Base-by-base conservation (phyloP, 53 echinoderm and acorn worm species). In the Luidia sarsii region DNA sequence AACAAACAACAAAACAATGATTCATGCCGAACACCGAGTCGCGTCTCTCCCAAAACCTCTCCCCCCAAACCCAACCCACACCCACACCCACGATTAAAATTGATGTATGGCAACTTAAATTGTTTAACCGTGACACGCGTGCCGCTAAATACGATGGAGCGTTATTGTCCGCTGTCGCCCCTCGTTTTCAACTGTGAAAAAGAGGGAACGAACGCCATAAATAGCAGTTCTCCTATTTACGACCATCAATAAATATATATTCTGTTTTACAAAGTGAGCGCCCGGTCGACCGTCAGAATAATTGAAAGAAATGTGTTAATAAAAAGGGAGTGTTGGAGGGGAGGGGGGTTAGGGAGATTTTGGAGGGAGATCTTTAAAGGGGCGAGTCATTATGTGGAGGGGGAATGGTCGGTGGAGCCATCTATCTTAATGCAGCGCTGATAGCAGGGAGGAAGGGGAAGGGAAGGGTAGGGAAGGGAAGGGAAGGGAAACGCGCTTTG, bases 281-380 rank as follows among this genome's bases (percentile, higher is more conserved):
- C 19, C 19, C 29, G 15, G 25, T 15, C 0, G 2, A 10, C 71
- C 51, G 71, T 23, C 34, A 37, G 37, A 37, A 39, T 72, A 72
- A 72, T 72, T 72, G 55, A 72, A 72, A 72, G 72, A 72, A 72
- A 72, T 72, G 72, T 72, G 72, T 72, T 72, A 72, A 72, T 72
- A 72, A 72, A 71, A 36, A 72, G 34, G 16, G 34, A 33, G 54
- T 8, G n/a, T n/a, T 11, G 6, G 41, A 7, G 41, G 11, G 6
- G 41, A 41, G 41, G 41, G 11, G 11, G 41, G 41, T 41, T 6
- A 41, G 11, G 41, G 33, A 23, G 55, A 16, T 20, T 69, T 48
- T 43, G 70, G 36, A 67, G 48, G 67, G n/a, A n/a, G n/a, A n/a
- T 11, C 11, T 41, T 41, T 41, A 6, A 41, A 11, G 41, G 11